These are phyloP conservation scores for Pocillopora verrucosa DNA, from an alignment of 64 coral and sea anemone genomes.

Conservation along the genomic window DNA sequence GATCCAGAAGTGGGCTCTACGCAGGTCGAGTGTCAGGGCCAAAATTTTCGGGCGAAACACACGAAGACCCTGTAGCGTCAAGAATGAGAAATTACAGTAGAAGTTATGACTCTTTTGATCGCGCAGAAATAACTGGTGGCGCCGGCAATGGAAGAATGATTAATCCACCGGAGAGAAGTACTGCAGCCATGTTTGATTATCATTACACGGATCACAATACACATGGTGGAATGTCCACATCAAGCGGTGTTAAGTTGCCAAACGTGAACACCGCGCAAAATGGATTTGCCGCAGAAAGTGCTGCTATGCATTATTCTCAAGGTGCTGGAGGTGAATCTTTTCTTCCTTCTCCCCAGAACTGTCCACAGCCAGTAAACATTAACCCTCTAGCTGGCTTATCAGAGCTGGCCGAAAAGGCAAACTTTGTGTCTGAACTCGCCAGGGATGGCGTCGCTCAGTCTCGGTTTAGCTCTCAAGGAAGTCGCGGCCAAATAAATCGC, in stretches of 20 bases:
- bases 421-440: constrained; percentile 49
- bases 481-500: constrained; percentile 51
- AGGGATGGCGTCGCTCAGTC: constrained; percentile 59
- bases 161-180: constrained; percentile 10
- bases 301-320: not conserved
- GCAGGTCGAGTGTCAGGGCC: not conserved
- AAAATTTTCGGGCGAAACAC: constrained; percentile 9
- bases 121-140: not conserved
- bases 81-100: not conserved
- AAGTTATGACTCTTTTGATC: constrained; percentile 28
- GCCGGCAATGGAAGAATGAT: constrained; percentile 17
- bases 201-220: constrained; percentile 63
- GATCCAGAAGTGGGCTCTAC: not conserved
- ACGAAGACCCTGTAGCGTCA: not conserved
- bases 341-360: constrained; percentile 18
- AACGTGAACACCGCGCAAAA: constrained; percentile 50
- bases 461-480: constrained; percentile 49
- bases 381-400: constrained; percentile 60
- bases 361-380: constrained; percentile 17
- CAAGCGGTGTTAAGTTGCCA: constrained; percentile 46
- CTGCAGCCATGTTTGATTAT: constrained; percentile 66
- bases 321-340: constrained; percentile 11
- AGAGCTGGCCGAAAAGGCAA: constrained; percentile 67
- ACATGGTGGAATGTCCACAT: constrained; percentile 70
- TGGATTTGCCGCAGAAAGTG: constrained; percentile 35